Percentiles rank a stretch among this genome's conserved stretches.
Conservation (phyloP, 2,888 invertebrate species). For the Thysanoteuthis rhombus region DNA sequence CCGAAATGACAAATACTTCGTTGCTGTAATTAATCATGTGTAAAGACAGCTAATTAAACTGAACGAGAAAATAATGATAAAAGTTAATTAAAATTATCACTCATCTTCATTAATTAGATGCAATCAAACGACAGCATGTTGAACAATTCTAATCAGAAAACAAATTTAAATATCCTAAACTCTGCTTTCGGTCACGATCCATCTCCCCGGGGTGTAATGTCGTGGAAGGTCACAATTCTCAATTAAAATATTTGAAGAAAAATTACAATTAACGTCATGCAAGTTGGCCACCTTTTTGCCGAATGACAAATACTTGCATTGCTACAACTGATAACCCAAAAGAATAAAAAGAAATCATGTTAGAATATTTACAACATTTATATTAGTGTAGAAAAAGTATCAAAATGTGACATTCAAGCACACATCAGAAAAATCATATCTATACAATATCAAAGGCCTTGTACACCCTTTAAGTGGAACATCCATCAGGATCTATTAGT, state of each 20-base stretch:
- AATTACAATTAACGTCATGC: neutral
- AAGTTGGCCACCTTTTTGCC: neutral
- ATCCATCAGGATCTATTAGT: too few species aligned
- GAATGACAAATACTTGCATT: neutral
- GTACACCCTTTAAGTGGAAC: too few species aligned
- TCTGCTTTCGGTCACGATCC: neutral
- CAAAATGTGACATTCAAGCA: too few species aligned
- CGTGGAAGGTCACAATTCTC: neutral
- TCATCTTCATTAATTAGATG: neutral
- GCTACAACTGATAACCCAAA: too few species aligned
- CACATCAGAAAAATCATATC: too few species aligned
- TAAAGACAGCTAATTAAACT: neutral
- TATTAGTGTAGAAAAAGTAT: too few species aligned
- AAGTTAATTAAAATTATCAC: neutral
- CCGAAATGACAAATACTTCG: too few species aligned
- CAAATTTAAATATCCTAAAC: neutral
- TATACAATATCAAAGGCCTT: too few species aligned
- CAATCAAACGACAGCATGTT: neutral
- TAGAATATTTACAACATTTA: too few species aligned
- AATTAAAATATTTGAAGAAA: neutral
- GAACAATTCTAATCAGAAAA: neutral
- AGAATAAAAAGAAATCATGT: too few species aligned
- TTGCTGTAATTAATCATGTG: neutral
- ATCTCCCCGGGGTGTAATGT: neutral
- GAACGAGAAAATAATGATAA: neutral